phyloP scores from a whole-genome alignment of 2,888 invertebrate species.

The Drosophila aldrichi region DNA sequence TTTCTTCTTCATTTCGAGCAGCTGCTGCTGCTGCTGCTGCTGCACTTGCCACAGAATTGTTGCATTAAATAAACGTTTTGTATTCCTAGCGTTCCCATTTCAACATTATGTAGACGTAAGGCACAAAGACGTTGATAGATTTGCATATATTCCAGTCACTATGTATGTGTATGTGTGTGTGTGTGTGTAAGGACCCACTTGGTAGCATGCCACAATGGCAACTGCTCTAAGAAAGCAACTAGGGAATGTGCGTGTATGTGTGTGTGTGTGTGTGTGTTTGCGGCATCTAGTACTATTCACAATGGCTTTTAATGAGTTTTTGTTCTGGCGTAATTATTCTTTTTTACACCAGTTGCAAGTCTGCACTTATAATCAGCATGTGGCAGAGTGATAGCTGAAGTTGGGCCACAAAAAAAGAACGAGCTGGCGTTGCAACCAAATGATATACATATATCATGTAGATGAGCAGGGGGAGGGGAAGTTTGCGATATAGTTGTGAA shows the following conservation, averaged over 20 bases:
- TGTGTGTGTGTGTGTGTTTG: slow-evolving; percentile 53
- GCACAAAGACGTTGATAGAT: slow-evolving; percentile 74
- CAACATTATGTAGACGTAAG: slow-evolving; percentile 23
- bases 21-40: slow-evolving; percentile 7
- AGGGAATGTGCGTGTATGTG: slow-evolving; percentile 29
- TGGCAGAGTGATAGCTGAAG: slow-evolving; percentile 16
- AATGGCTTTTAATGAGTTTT: slow-evolving; percentile 73
- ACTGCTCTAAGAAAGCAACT: slow-evolving; percentile 32
- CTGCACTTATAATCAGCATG: slow-evolving; percentile 39
- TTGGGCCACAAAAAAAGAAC: slow-evolving; percentile 1
- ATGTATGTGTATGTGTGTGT: not conserved
- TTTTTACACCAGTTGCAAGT: slow-evolving; percentile 46
- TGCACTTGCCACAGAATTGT: slow-evolving; percentile 69
- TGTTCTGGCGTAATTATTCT: slow-evolving; percentile 64
- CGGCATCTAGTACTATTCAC: slow-evolving; percentile 36
- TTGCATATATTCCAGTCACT: slow-evolving; percentile 48
- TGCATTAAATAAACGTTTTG: slow-evolving; percentile 75
- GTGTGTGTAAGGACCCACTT: not conserved
- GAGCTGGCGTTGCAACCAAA: not conserved
- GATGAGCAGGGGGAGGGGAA: not conserved
- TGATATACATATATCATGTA: not conserved
- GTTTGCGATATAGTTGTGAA: too few species aligned
- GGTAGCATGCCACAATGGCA: slow-evolving; percentile 25
- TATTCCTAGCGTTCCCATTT: slow-evolving; percentile 30
- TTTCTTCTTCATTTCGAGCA: slow-evolving; percentile 34